A percentile compares a stretch with the other conserved stretches of the same genome.
These are phyloP conservation scores for Catocala nupta DNA, from an alignment of 2,888 invertebrate species.

Conservation along the genomic window DNA sequence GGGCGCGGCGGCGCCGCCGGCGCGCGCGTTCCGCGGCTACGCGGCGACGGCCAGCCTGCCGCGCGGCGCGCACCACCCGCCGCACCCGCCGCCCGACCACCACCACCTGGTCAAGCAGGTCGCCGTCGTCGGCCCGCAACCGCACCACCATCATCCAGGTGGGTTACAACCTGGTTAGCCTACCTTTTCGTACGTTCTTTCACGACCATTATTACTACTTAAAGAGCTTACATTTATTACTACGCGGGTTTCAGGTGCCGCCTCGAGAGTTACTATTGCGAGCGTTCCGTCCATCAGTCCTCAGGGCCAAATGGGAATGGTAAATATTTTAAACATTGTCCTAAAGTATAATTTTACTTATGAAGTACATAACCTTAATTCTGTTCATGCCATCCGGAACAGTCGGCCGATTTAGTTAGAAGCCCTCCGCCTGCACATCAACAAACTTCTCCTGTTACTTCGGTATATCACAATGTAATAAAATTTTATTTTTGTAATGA, in stretches of 20 bases:
- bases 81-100: conserved; percentile 53
- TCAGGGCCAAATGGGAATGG: conserved; percentile 89
- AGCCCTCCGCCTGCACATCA: conserved; percentile 96
- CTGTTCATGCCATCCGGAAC: conserved; percentile 83
- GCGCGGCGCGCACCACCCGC: conserved; percentile 82
- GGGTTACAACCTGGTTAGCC: conserved; percentile 7
- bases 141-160: conserved; percentile 48
- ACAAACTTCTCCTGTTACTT: conserved; percentile 91
- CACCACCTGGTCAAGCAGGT: conserved; percentile 59
- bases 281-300: conserved; percentile 88
- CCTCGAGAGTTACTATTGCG: conserved; percentile 83
- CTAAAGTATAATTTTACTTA: conserved; percentile 18
- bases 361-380: conserved; percentile 54
- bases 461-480: conserved; percentile 87
- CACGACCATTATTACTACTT: no score
- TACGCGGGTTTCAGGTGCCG: conserved; percentile 68
- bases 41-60: conserved; percentile 79
- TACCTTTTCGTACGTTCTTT: no score
- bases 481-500: conserved; percentile 41
- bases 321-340: conserved; percentile 78
- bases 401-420: conserved; percentile 89
- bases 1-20: conserved; percentile 46
- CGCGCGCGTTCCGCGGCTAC: conserved; percentile 60
- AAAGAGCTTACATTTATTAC: background rate
- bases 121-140: conserved; percentile 62